Base-by-base conservation (phyloP, 2,888 invertebrate genomes). In the Napeogenes inachia region DNA sequence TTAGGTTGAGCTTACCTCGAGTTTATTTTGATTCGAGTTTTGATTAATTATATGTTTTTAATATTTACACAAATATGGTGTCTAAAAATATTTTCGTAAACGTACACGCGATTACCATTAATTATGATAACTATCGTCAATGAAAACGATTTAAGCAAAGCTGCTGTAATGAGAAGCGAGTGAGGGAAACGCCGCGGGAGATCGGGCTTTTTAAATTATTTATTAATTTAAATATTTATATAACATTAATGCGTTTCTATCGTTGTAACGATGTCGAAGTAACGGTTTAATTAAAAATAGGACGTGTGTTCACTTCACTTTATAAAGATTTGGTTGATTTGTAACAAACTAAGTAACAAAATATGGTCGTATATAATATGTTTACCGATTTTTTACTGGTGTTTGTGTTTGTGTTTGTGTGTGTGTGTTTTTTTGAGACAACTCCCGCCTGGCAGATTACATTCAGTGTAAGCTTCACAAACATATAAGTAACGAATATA, bases 231-330 rank as follows among this genome's bases (percentile, higher is more conserved):
- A 87, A 87, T 85, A 86, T 79, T 82, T 79, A 67, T 78, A 82
- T 77, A 75, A 79, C 82, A 80, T 82, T 81, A 86, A 80, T 79
- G 85, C 87, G 87, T 85, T 88, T 89, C 86, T 81, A 84, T 88
- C 82, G 81, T 75, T 78, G 85, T 87, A 87, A 89, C 84, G 85
- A 88, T 78, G 85, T 85, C 85, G 87, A 88, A 89, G 87, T 84
- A 87, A 86, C 80, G 83, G 82, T 82, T 79, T 84, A 84, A 89
- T 89, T 88, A 87, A 85, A 85, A 85, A 85, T 76, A 82, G 83
- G 83, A 85, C 86, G 80, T 79, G 81, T 76, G 77, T 80, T 76
- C 77, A 80, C 6, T 35, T 5, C 35, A 5, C 6, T 81, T 80
- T 82, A 80, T 85, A 82, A 84, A 78, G 84, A 79, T 68, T 75